Percentiles rank a stretch among this genome's conserved stretches.
These are phyloP conservation scores for Cephus pygmeus DNA, from an alignment of 2,888 invertebrate genomes.

Conservation along the genomic window DNA sequence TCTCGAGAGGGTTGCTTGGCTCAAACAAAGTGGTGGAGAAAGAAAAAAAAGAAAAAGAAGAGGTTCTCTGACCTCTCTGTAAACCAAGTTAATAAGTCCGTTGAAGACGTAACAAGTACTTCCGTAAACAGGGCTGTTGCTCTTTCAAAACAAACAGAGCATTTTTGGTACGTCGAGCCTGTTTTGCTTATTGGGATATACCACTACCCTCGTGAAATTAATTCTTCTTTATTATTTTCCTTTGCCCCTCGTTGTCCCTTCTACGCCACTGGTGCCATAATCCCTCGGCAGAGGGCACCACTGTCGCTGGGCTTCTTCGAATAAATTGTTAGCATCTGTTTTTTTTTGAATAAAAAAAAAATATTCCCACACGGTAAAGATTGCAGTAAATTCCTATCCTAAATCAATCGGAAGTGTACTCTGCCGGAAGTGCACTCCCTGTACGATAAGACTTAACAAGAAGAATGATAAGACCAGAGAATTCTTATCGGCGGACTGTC, in stretches of 20 bases:
- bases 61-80: background rate
- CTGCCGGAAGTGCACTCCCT: background rate
- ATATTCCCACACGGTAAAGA: background rate
- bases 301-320: background rate
- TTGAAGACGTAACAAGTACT: background rate
- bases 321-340: background rate
- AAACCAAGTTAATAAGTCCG: background rate
- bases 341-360: background rate
- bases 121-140: background rate
- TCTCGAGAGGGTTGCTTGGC: background rate
- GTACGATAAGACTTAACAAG: background rate
- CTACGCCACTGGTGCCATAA: background rate
- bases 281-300: background rate
- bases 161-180: background rate
- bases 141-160: background rate
- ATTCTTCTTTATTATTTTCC: background rate
- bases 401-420: background rate
- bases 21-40: background rate
- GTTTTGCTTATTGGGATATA: background rate
- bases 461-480: background rate
- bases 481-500: background rate
- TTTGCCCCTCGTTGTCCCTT: background rate
- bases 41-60: background rate
- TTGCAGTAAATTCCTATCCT: background rate
- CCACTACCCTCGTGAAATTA: background rate